Base-by-base conservation (phyloP, 1,140 invertebrate genomes). In the Neuroterus valhalla region DNA sequence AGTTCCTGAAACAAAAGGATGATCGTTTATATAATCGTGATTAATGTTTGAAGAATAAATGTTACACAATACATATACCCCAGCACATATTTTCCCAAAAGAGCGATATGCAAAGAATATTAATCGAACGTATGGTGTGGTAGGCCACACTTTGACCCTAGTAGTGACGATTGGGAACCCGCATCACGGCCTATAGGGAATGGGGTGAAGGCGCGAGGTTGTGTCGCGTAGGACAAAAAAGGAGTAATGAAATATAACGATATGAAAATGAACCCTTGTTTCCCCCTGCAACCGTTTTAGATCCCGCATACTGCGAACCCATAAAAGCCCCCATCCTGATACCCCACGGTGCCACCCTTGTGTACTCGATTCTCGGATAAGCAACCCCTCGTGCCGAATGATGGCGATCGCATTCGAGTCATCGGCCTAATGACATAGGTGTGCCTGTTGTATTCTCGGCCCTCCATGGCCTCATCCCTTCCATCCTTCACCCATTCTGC, bases 401-500 rank as follows among this genome's bases (percentile, higher is more conserved):
- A 74, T 76, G 80, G 74, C 81, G 81, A 83, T 83, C 78, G 77
- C 77, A 77, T 83, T 81, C 82, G 80, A 83, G 84, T 82, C 81
- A 84, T 83, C 79, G 82, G 77, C 77, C 80, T 86, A 86, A 84
- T 84, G 82, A 86, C 81, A 83, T 85, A 84, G 84, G 84, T 84
- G 83, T 86, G 81, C 76, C 78, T 74, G 74, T 79, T 78, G 72
- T 77, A 70, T 72, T 76, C 66, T 74, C 76, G 74, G 75, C 78
- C 78, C 80, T 72, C 79, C 78, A 71, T 75, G 14, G 15, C 71
- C 48, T 75, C 74, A 80, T 75, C 79, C 71, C 77, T 70, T 69
- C 68, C 68, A 75, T 76, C 80, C 71, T 78, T 70, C 82, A 78
- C 77, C 74, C 76, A 71, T 82, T 68, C 71, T 45, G 2, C 45